Evolutionary conservation across 2,113 vertebrate species (phyloP).

Genomic region (Turnix velox): DNA sequence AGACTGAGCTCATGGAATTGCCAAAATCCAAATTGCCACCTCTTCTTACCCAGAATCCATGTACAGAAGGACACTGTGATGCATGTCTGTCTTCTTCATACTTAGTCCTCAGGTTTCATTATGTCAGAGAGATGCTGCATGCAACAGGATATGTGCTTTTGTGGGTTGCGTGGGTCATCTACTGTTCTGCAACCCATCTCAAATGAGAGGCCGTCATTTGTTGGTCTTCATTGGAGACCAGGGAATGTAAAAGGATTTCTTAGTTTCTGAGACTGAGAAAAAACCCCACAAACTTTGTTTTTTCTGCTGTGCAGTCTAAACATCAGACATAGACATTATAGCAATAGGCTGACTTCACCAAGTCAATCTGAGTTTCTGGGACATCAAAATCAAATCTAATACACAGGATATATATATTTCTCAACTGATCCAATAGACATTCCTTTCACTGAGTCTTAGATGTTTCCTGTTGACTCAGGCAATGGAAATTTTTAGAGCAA

Average conservation of each 20-base stretch:
- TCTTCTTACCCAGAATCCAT: background rate
- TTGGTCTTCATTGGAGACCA: accelerated
- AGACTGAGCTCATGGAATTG: background rate
- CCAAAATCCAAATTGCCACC: background rate
- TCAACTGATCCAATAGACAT: background rate
- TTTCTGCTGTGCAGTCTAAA: background rate
- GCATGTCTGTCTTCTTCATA: background rate
- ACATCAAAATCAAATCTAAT: background rate
- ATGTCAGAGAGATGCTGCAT: background rate
- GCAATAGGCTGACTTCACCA: background rate
- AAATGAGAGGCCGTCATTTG: background rate
- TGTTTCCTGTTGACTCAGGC: background rate
- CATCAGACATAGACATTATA: background rate
- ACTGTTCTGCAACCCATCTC: background rate
- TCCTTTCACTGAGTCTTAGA: background rate
- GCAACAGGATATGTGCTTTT: background rate
- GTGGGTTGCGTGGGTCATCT: background rate
- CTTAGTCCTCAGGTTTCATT: background rate
- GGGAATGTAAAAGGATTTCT: background rate
- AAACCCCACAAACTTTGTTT: background rate
- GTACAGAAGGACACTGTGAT: background rate
- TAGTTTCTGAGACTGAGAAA: background rate
- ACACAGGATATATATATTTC: background rate
- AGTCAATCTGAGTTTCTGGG: background rate
- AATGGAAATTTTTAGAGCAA: background rate